Percentiles rank a stretch among this genome's conserved stretches.
These are phyloP conservation scores for Craseonycteris thonglongyai DNA, from an alignment of 2,113 vertebrate species.

Conservation along the genomic window DNA sequence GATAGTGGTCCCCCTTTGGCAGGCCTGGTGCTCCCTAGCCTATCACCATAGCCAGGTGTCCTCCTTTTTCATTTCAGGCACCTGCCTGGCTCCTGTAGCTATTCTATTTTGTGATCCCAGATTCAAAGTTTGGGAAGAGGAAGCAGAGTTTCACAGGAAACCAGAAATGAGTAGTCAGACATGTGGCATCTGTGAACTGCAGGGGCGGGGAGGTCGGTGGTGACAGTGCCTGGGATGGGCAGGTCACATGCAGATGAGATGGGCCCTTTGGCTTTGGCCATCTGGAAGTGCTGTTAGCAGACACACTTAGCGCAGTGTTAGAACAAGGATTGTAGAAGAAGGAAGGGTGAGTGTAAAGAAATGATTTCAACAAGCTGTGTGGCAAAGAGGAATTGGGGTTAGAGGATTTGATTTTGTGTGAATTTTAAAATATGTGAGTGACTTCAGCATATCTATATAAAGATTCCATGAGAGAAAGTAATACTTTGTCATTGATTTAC, in stretches of 20 bases:
- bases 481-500: background rate
- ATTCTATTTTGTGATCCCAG: background rate
- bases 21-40: background rate
- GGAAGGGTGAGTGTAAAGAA: background rate
- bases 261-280: background rate
- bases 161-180: background rate
- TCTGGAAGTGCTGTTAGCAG: background rate
- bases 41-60: background rate
- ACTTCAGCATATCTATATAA: background rate
- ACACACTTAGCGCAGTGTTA: background rate
- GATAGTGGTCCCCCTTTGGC: no score
- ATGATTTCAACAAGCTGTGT: background rate
- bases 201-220: rapidly evolving
- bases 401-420: background rate
- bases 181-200: background rate
- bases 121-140: background rate
- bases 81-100: background rate
- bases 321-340: background rate
- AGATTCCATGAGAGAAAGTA: background rate
- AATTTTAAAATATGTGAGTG: background rate
- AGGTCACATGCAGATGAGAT: background rate
- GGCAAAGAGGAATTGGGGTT: background rate
- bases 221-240: background rate
- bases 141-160: background rate
- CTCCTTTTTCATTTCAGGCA: background rate